Conservation (phyloP, 2,797 vertebrate genomes). For the Sciurus vulgaris region DNA sequence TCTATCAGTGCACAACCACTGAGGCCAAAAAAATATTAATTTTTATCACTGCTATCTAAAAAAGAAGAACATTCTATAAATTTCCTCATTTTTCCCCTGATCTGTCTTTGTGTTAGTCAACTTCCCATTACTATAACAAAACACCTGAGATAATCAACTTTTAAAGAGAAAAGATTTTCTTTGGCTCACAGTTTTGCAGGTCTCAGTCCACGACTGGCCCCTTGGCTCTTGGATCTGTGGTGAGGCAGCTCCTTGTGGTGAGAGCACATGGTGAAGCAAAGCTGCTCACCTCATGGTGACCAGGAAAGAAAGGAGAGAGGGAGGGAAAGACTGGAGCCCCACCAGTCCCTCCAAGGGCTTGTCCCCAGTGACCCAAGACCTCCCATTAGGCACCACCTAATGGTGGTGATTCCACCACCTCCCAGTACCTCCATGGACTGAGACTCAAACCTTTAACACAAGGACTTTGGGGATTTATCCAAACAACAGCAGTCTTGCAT, state of each 20-base stretch:
- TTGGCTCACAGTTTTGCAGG: neutral
- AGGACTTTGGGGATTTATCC: no score
- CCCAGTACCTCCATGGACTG: neutral
- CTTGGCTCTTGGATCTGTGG: neutral
- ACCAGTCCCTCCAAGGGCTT: neutral
- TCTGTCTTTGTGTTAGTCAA: neutral
- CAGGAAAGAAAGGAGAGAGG: neutral
- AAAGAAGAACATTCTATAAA: neutral
- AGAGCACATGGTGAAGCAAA: neutral
- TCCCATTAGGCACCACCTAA: neutral
- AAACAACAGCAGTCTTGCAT: neutral
- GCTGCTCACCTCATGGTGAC: neutral
- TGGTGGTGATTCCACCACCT: neutral
- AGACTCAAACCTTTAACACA: neutral
- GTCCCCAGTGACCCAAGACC: neutral
- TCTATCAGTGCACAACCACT: neutral
- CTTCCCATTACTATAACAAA: neutral
- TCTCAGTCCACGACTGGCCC: neutral
- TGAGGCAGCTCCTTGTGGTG: neutral
- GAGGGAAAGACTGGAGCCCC: neutral
- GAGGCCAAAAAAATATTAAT: neutral
- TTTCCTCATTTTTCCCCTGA: no score
- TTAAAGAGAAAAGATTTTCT: neutral
- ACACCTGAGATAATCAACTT: neutral
- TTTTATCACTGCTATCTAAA: neutral